These are phyloP conservation scores for Nymphalis io DNA, from an alignment of 1,140 invertebrate genomes.

Conservation along the genomic window DNA sequence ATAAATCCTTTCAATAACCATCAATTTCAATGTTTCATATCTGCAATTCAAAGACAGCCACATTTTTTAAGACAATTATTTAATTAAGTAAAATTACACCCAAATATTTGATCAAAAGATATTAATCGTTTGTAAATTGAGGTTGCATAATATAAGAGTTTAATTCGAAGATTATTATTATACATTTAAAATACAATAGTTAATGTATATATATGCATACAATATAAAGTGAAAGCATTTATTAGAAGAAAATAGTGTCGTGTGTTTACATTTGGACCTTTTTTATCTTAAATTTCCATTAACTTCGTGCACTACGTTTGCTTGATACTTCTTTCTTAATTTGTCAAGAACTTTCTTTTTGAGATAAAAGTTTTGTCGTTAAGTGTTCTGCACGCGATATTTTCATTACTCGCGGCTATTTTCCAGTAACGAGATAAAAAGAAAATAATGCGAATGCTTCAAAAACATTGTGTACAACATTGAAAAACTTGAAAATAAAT, in stretches of 20 bases:
- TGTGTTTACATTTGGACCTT: constrained; percentile 22
- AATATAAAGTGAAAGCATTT: too few relatives aligned
- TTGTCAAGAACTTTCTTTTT: constrained; percentile 47
- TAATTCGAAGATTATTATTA: too few relatives aligned
- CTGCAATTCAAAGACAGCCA: too few relatives aligned
- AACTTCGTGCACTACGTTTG: constrained; percentile 29
- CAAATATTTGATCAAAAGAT: too few relatives aligned
- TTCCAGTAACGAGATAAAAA: constrained; percentile 1
- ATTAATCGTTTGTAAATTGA: too few relatives aligned
- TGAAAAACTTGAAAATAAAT: background rate
- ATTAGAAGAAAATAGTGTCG: background rate
- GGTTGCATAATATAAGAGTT: too few relatives aligned
- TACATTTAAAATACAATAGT: too few relatives aligned
- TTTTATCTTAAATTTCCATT: constrained; percentile 39
- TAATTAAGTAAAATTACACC: too few relatives aligned
- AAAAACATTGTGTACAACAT: background rate
- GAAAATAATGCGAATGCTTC: background rate
- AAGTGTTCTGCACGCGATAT: constrained; percentile 37
- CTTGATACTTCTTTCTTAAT: constrained; percentile 47
- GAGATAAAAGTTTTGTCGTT: constrained; percentile 45
- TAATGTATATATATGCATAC: too few relatives aligned
- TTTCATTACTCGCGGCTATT: constrained; percentile 33
- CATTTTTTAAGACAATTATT: too few relatives aligned
- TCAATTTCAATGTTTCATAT: too few relatives aligned
- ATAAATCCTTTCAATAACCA: too few relatives aligned